phyloP scores from a whole-genome alignment of 2,113 vertebrate species.

The Heterotilapia buettikoferi region DNA sequence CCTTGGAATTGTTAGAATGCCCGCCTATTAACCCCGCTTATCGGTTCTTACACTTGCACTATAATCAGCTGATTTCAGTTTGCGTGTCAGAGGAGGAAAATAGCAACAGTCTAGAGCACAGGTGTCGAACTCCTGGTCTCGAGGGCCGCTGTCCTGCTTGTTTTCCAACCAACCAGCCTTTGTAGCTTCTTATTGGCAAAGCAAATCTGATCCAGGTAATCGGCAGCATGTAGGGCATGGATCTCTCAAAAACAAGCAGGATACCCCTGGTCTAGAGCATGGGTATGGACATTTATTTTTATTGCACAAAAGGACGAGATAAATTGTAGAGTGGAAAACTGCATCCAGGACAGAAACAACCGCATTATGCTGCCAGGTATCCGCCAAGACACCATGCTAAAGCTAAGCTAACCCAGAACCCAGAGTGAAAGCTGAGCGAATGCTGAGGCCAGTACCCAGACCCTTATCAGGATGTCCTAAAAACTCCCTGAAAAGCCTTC shows the following conservation, averaged over 20 bases:
- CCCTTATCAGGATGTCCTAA: rapidly evolving
- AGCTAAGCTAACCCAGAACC: not conserved
- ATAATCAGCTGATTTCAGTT: not conserved
- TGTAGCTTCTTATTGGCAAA: not conserved
- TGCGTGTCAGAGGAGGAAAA: not conserved
- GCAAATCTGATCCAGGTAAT: not conserved
- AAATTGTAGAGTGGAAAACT: not conserved
- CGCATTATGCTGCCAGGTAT: not conserved
- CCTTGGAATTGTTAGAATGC: not conserved
- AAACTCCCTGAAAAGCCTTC: not conserved
- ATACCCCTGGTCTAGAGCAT: not conserved
- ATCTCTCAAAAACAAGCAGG: not conserved
- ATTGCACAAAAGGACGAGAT: not conserved
- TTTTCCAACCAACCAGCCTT: not conserved
- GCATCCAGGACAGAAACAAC: not conserved
- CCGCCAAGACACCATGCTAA: not conserved
- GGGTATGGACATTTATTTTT: not conserved
- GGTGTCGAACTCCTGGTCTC: rapidly evolving
- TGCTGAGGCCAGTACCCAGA: not conserved
- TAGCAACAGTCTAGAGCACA: not conserved
- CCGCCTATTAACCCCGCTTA: not conserved
- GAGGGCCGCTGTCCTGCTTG: not conserved
- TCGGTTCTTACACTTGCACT: not conserved
- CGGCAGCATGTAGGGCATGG: not conserved
- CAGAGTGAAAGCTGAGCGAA: not conserved